A percentile compares a stretch with the other conserved stretches of the same genome.
Evolutionary conservation across 2,113 vertebrate species (phyloP).

Genomic region (Psilopsiagon aymara): DNA sequence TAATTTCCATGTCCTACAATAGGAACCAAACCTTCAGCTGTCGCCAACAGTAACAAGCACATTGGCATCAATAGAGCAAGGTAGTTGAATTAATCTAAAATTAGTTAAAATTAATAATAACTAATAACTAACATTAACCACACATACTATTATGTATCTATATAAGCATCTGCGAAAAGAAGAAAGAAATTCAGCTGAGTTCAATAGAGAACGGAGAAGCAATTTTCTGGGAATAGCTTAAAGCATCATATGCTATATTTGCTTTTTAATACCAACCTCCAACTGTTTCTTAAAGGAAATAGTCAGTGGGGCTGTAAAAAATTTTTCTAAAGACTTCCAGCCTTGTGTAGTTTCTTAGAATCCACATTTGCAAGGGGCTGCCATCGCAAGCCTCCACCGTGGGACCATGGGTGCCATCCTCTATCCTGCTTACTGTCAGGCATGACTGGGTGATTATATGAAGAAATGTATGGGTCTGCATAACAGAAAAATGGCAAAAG

Average conservation of each 20-base stretch:
- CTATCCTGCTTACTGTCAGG: slow-evolving; percentile 87
- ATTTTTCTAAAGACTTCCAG: slow-evolving; percentile 87
- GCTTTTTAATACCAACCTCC: slow-evolving; percentile 63
- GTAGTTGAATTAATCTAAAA: background rate
- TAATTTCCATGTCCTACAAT: accelerated
- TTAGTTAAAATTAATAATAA: background rate
- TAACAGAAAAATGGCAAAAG: slow-evolving; percentile 44
- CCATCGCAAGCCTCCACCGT: slow-evolving; percentile 87
- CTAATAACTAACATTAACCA: background rate
- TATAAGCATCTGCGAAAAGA: background rate
- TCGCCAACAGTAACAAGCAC: accelerated
- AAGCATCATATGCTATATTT: accelerated
- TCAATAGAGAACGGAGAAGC: accelerated
- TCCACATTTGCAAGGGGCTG: slow-evolving; percentile 84
- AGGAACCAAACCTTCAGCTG: background rate
- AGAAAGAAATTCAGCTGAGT: background rate
- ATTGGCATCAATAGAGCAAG: background rate
- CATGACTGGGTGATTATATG: slow-evolving; percentile 93
- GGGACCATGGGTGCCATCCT: slow-evolving; percentile 84
- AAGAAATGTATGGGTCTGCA: slow-evolving; percentile 88
- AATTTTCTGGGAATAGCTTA: background rate
- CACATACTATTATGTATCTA: accelerated
- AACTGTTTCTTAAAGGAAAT: slow-evolving; percentile 80
- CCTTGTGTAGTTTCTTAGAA: slow-evolving; percentile 85
- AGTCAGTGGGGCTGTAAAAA: slow-evolving; percentile 89